Evolutionary conservation across 1,140 invertebrate genomes (phyloP), one percentile per base, ranked within the genome.

Genomic region (Cotesia chilonis): DNA sequence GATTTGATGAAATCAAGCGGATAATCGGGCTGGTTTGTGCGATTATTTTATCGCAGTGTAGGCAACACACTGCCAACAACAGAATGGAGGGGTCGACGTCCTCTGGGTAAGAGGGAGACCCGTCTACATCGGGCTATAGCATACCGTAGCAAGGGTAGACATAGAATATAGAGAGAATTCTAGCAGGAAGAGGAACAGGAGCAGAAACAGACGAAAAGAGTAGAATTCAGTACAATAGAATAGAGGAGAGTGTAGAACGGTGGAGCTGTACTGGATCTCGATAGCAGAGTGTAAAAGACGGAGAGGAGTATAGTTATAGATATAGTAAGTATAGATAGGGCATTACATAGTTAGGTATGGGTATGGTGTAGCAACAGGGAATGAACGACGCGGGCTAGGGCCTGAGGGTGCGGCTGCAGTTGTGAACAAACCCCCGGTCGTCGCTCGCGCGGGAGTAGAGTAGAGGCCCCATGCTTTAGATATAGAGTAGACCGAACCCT

Each of bases 361-460:
- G 41, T 47, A 47, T 10, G 10, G 41, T 47, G 10, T 47, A 47
- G 41, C 41, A 47, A 47, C 69, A 35, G 60, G 70, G 64, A 67
- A 67, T 67, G 63, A 72, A 59, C 70, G 37, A 55, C 61, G 68
- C 47, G 67, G 61, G 41, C 10, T 9, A 47, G 41, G 41, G 52
- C 63, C 67, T 52, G 37, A 65, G 63, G 52, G 9, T 9, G 28
- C 35, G 61, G 38, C 69, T 60, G 65, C 36, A 77, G 73, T 77
- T 75, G 72, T 75, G 75, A 77, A 76, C 76, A 68, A 52, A 7
- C 47, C 72, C 63, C 9, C 47, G 67, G 72, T 38, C 61, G 61
- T 65, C 41, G 69, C 47, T 35, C 37, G 36, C 68, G 37, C 51
- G 59, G 17, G 20, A 28, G 28, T 28, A 28, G 28, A 28, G 28